Base-by-base conservation (phyloP, 2,797 vertebrate genomes). In the Pelochelys cantorii region DNA sequence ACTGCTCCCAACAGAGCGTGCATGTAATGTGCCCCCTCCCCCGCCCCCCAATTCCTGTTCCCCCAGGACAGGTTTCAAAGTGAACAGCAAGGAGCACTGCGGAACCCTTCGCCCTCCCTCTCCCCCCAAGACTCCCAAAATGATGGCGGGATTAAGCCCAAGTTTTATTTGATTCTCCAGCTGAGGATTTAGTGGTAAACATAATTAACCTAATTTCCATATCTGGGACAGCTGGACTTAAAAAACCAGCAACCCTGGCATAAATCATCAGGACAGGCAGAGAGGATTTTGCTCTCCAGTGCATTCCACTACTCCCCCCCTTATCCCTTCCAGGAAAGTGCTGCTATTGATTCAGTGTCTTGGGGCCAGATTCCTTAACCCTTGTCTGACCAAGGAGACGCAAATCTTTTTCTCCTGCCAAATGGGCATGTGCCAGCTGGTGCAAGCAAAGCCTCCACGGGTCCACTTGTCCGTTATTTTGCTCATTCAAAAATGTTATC, bases 171-270 rank as follows among this genome's bases (percentile, higher is more conserved):
- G 97, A 97, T 97, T 97, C 96, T 95, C 95, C 84, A 79, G 91
- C 92, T 94, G 95, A 95, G 95, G 96, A 97, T 97, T 97, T 96
- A 94, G 95, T 96, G 95, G 96, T 97, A 97, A 97, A 97, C 34
- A 91, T 97, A 97, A 97, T 97, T 97, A 97, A 97, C 96, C 96
- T 97, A 96, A 97, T 97, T 97, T 97, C 96, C 94, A 85, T 97
- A 96, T 96, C 96, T 97, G 96, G 96, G 93, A 97, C 96, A 97
- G 96, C 94, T 97, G 96, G 96, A 96, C 95, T 93, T 96, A 0
- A 74, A 23, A 34, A 27, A 20, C 53, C 89, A 83, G 83, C 65
- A 94, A 95, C 92, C 90, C 93, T 87, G 93, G 93, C 82, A 85
- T 90, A 90, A 95, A 92, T 96, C 94, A 94, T 65, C 53, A 34